Conservation (phyloP, 2,113 vertebrate genomes). For the Formicarius rufipectus region DNA sequence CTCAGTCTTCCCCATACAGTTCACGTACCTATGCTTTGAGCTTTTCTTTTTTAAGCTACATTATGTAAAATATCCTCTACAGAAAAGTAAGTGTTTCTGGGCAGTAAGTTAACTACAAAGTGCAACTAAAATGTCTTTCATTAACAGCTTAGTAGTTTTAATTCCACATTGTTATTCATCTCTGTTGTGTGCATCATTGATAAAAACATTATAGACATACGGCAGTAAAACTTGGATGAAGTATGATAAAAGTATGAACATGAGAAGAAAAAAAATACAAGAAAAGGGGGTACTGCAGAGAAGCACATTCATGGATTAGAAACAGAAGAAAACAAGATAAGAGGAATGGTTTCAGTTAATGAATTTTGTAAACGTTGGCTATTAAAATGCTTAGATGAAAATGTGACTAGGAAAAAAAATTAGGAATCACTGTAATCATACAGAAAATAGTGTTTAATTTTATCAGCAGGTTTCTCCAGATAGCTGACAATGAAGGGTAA, state of each 20-base stretch:
- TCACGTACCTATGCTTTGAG: background rate
- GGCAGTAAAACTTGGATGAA: background rate
- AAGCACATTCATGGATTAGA: background rate
- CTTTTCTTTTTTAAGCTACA: background rate
- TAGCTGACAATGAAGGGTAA: background rate
- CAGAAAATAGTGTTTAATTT: background rate
- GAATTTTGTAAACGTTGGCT: background rate
- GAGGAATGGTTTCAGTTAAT: background rate
- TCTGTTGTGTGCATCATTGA: background rate
- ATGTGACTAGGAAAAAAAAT: background rate
- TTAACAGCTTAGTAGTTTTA: background rate
- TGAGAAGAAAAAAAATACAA: background rate
- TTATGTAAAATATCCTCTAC: background rate
- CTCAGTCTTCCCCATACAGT: background rate
- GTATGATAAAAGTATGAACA: background rate
- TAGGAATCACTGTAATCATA: background rate
- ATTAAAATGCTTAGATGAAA: background rate
- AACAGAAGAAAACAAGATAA: background rate
- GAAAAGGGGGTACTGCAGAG: background rate
- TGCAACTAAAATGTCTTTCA: background rate
- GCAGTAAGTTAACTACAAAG: background rate
- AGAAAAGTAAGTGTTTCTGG: background rate
- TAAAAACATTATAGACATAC: background rate
- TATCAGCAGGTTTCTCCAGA: background rate
- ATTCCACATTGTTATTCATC: background rate